A percentile compares a stretch with the other conserved stretches of the same genome.
phyloP scores from a whole-genome alignment of 2,888 invertebrate species.

The Tetheella fluctuosa region DNA sequence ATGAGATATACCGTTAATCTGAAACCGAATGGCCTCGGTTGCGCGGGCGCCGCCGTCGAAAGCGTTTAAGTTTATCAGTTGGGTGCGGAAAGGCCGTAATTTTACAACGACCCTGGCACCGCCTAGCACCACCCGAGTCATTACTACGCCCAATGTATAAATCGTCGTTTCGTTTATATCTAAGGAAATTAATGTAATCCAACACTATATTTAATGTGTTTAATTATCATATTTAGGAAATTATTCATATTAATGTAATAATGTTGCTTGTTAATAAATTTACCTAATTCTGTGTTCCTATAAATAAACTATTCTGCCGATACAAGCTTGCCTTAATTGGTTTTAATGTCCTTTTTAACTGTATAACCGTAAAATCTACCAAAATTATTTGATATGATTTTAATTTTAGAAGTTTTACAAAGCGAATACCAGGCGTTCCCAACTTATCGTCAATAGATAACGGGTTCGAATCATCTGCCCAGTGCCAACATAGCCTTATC shows the following conservation, averaged over 20 bases:
- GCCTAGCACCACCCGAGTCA: constrained; percentile 68
- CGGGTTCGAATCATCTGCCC: constrained; percentile 69
- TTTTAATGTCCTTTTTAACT: too few relatives aligned
- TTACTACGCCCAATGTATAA: constrained; percentile 60
- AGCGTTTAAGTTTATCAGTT: constrained; percentile 64
- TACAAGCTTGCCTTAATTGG: too few relatives aligned
- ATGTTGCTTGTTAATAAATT: background rate
- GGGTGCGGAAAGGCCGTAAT: constrained; percentile 63
- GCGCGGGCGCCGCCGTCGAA: constrained; percentile 62
- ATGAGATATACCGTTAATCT: constrained; percentile 34
- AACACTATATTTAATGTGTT: background rate
- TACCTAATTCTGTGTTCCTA: background rate
- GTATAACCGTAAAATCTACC: background rate
- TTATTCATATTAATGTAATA: background rate
- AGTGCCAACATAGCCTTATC: constrained; percentile 61
- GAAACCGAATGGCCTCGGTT: constrained; percentile 36
- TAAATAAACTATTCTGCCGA: background rate
- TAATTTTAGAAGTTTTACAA: background rate
- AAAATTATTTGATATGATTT: background rate
- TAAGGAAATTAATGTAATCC: constrained; percentile 31
- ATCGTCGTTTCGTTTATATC: constrained; percentile 35
- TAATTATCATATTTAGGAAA: background rate
- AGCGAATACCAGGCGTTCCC: constrained; percentile 37
- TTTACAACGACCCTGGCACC: constrained; percentile 62
- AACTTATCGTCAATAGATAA: constrained; percentile 70